Conservation (phyloP, 2,797 vertebrate species). For the Enteromius treurensis region DNA sequence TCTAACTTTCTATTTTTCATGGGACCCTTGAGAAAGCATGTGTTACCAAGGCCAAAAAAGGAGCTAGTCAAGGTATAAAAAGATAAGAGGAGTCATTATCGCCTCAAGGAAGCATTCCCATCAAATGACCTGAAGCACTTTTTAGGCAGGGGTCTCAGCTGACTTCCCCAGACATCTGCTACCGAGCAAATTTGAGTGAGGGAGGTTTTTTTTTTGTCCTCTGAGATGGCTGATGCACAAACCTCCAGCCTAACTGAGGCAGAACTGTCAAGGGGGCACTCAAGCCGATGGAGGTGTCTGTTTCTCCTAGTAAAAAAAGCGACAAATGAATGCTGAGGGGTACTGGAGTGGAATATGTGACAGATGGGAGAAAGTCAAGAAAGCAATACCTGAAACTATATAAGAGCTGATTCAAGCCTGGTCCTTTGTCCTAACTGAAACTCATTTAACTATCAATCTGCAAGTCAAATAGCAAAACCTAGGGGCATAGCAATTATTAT, state of each 20-base stretch:
- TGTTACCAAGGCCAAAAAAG: slow-evolving; percentile 45
- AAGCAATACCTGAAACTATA: slow-evolving; percentile 34
- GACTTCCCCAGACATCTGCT: slow-evolving; percentile 73
- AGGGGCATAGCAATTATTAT: not conserved
- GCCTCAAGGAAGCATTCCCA: slow-evolving; percentile 71
- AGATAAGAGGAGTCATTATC: slow-evolving; percentile 74
- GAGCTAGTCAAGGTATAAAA: slow-evolving; percentile 56
- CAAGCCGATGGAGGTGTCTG: slow-evolving; percentile 9
- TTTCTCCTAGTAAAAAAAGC: slow-evolving; percentile 26
- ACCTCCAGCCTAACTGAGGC: slow-evolving; percentile 51
- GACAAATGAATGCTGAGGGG: slow-evolving; percentile 36
- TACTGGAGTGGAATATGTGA: slow-evolving; percentile 28
- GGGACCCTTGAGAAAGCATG: slow-evolving; percentile 56
- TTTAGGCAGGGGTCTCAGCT: slow-evolving; percentile 72
- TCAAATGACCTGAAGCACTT: slow-evolving; percentile 78
- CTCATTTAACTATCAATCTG: slow-evolving; percentile 21
- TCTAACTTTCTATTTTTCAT: slow-evolving; percentile 46
- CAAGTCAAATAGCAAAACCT: slow-evolving; percentile 12
- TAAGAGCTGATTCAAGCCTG: slow-evolving; percentile 2
- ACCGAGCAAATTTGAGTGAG: slow-evolving; percentile 65
- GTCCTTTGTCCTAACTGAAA: slow-evolving; percentile 9
- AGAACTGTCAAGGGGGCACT: slow-evolving; percentile 37
- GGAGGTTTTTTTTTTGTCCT: slow-evolving; percentile 28
- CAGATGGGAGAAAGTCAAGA: slow-evolving; percentile 29
- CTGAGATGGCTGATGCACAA: slow-evolving; percentile 30